Evolutionary conservation across 2,797 vertebrate genomes (phyloP).

Genomic region (Tangara arthus): DNA sequence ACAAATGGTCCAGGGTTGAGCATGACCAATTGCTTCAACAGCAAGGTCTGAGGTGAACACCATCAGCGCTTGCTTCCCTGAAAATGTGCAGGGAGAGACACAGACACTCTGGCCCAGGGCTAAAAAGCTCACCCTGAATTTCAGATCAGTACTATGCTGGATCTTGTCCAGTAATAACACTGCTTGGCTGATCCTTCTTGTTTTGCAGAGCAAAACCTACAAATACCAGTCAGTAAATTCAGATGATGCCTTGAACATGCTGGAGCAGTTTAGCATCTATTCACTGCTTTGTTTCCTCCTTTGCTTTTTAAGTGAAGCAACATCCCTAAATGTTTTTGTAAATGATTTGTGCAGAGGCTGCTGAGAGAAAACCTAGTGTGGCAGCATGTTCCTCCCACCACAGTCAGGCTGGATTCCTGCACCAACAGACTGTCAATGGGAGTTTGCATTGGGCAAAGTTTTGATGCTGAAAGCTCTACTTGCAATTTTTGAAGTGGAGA

Average conservation of each 20-base stretch:
- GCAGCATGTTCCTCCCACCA: constrained; percentile 36
- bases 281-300: neutral
- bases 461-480: constrained; percentile 26
- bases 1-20: neutral
- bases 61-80: neutral
- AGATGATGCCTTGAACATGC: neutral
- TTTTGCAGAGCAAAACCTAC: neutral
- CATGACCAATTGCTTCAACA: neutral
- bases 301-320: neutral
- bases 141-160: neutral
- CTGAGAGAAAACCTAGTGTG: neutral
- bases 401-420: constrained; percentile 16
- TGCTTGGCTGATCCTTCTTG: neutral
- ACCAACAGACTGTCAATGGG: constrained; percentile 33
- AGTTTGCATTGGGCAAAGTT: constrained; percentile 39
- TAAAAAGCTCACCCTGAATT: neutral
- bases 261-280: neutral
- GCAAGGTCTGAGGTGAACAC: neutral
- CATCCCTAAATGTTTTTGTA: neutral
- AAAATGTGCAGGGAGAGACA: neutral
- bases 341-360: neutral
- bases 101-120: neutral
- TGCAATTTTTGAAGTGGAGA: constrained; percentile 26
- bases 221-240: neutral
- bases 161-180: neutral